Evolutionary conservation across 1,140 invertebrate species (phyloP).

Genomic region (Oncopodura yosiiana): DNA sequence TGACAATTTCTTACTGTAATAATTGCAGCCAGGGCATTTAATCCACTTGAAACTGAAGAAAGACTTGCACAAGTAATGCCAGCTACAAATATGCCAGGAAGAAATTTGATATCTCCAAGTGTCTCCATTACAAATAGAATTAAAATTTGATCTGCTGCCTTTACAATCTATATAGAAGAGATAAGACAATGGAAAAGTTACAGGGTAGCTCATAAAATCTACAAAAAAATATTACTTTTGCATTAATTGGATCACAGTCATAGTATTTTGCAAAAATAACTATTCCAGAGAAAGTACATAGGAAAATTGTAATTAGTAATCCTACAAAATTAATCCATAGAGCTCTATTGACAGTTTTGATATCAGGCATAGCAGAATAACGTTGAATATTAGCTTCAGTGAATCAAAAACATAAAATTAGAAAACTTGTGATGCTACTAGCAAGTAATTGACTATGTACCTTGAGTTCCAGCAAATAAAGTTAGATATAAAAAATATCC

Average conservation of each 20-base stretch:
- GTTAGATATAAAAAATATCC: conserved; percentile 10
- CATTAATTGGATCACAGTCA: conserved; percentile 18
- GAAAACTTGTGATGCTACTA: too few species aligned
- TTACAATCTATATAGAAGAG: conserved; percentile 29
- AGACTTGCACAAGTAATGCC: conserved; percentile 45
- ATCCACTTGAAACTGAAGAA: conserved; percentile 31
- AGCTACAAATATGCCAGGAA: conserved; percentile 31
- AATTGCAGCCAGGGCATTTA: conserved; percentile 29
- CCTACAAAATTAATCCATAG: conserved; percentile 14
- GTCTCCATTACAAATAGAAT: conserved; percentile 43
- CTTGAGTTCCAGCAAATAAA: conserved; percentile 14
- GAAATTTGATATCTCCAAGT: conserved; percentile 34
- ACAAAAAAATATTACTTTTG: neutral
- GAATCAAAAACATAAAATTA: too few species aligned
- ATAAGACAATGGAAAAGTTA: neutral
- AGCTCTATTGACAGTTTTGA: conserved; percentile 35
- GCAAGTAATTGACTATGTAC: too few species aligned
- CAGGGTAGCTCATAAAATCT: neutral
- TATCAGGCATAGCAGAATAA: conserved; percentile 8
- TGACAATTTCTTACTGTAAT: neutral
- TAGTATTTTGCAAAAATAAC: conserved; percentile 18
- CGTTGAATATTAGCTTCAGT: conserved; percentile 18
- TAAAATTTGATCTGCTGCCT: conserved; percentile 37
- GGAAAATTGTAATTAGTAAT: neutral
- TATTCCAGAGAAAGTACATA: conserved; percentile 6